A percentile compares a stretch with the other conserved stretches of the same genome.
Evolutionary conservation across 2,888 invertebrate species (phyloP).

Genomic region (Drosophila suboccidentalis): DNA sequence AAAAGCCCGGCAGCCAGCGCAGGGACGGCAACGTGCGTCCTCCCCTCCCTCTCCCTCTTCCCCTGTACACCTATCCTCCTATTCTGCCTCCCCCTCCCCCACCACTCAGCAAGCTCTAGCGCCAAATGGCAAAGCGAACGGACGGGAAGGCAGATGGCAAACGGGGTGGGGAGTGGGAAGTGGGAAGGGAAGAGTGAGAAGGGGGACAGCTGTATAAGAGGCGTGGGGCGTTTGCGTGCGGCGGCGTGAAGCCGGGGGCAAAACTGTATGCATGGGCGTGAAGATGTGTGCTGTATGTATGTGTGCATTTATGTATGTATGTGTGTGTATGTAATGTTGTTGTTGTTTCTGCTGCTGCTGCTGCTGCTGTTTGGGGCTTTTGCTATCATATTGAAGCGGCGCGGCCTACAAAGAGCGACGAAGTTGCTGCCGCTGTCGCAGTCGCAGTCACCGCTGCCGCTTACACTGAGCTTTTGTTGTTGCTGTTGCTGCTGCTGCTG

Average conservation of each 20-base stretch:
- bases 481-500: constrained; percentile 32
- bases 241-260: constrained; percentile 51
- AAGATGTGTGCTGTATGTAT: constrained; percentile 25
- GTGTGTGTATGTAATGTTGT: constrained; percentile 28
- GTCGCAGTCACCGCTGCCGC: constrained; percentile 39
- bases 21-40: constrained; percentile 53
- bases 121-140: constrained; percentile 61
- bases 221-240: constrained; percentile 60
- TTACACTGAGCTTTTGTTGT: constrained; percentile 39
- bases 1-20: constrained; percentile 67
- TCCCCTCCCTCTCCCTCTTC: not conserved
- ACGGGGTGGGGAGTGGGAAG: not conserved
- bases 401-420: constrained; percentile 71
- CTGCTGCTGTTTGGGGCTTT: constrained; percentile 57
- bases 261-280: constrained; percentile 48
- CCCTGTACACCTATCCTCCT: not conserved
- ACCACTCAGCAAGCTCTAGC: constrained; percentile 30
- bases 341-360: constrained; percentile 32
- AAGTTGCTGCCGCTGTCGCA: constrained; percentile 47
- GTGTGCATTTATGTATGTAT: constrained; percentile 9
- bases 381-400: constrained; percentile 53
- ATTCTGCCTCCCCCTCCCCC: not conserved
- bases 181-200: not conserved
- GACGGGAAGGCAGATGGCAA: constrained; percentile 15
- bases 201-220: constrained; percentile 21